phyloP scores from a whole-genome alignment of 2,797 vertebrate species.

The Prionace glauca region DNA sequence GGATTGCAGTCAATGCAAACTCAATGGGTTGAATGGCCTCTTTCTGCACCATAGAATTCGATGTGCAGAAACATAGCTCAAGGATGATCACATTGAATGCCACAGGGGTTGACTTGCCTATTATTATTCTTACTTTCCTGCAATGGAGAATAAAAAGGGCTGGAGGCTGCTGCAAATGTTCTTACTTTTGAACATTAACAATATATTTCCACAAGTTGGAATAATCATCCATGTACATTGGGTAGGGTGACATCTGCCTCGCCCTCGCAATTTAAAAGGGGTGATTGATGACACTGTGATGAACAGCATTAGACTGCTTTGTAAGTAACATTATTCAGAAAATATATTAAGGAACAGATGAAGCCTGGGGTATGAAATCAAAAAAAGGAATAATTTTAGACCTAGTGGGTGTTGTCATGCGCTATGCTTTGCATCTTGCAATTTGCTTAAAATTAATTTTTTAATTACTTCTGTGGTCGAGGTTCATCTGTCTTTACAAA shows the following conservation, averaged over 20 bases:
- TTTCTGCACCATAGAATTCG: no score
- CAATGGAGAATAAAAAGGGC: not conserved
- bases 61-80: no score
- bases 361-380: not conserved
- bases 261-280: not conserved
- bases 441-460: slow-evolving; percentile 29
- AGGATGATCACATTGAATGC: not conserved
- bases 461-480: not conserved
- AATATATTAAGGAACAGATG: slow-evolving; percentile 4
- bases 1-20: no score
- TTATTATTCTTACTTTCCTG: not conserved
- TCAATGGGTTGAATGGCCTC: no score
- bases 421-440: slow-evolving; percentile 20
- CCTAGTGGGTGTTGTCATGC: not conserved
- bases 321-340: slow-evolving; percentile 24
- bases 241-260: not conserved
- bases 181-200: not conserved
- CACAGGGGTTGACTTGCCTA: not conserved
- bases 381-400: not conserved
- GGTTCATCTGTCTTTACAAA: not conserved
- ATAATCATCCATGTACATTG: not conserved
- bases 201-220: no score
- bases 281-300: slow-evolving; percentile 11
- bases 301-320: not conserved
- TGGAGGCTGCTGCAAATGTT: not conserved